phyloP scores from a whole-genome alignment of 2,888 invertebrate genomes.

The Drosophila vallismaia region DNA sequence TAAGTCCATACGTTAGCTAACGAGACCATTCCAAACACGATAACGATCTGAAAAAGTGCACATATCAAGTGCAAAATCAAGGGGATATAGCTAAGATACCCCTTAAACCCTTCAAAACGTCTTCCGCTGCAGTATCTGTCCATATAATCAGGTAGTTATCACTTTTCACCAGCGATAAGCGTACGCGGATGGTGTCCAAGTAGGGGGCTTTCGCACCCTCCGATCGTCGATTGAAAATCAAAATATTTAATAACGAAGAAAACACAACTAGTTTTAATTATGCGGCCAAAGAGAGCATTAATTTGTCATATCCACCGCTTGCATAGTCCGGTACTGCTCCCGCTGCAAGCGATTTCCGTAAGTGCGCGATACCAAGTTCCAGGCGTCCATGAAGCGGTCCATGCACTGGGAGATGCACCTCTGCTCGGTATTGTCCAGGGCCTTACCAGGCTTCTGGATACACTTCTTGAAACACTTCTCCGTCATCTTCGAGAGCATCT shows the following conservation, averaged over 20 bases:
- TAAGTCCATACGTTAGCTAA: conserved; percentile 81
- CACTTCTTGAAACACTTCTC: conserved; percentile 99
- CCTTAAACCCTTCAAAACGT: background rate
- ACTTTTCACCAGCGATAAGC: conserved; percentile 10
- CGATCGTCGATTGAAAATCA: background rate
- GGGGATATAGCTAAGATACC: conserved; percentile 19
- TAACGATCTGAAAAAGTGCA: conserved; percentile 73
- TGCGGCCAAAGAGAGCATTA: conserved; percentile 22
- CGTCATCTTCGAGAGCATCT: conserved; percentile 95
- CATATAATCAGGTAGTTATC: conserved; percentile 32
- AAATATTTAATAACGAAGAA: background rate
- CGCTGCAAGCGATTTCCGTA: conserved; percentile 93
- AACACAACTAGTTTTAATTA: conserved; percentile 21
- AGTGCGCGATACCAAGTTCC: conserved; percentile 95
- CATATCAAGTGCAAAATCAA: conserved; percentile 56
- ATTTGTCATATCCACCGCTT: conserved; percentile 18
- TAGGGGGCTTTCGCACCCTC: background rate
- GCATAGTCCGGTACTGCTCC: conserved; percentile 84
- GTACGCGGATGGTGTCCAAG: background rate
- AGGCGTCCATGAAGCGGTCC: conserved; percentile 98
- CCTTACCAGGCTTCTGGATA: conserved; percentile 94
- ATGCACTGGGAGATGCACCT: conserved; percentile 97
- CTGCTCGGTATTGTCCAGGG: conserved; percentile 94
- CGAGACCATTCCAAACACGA: conserved; percentile 85
- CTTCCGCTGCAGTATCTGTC: conserved; percentile 25